Base-by-base conservation (phyloP, 2,113 vertebrate species). In the Microtus oregoni region DNA sequence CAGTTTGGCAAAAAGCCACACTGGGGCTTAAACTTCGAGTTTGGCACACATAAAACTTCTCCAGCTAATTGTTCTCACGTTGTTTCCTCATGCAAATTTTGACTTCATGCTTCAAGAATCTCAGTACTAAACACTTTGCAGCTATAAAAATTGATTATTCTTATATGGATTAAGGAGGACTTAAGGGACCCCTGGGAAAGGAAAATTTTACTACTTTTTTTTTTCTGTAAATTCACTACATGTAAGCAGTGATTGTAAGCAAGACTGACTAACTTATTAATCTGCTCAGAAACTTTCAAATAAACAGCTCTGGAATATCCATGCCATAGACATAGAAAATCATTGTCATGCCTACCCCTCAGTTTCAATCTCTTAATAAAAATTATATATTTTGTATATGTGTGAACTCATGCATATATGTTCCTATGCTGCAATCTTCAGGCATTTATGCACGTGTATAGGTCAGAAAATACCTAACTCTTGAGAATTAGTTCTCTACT, bases 51-150 rank as follows among this genome's bases (percentile, higher is more conserved):
- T 2, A 5, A 5, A 2, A 38, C 55, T 68, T 82, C 89, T 47
- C 4, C 5, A 38, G 1, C 90, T 92, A 13, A 47, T 65, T 26
- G 83, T 78, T 65, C 94, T 79, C 15, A 44, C 13, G 3, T 2
- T 4, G 14, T 28, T 19, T 5, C 17, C 79, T 81, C n/a, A 14
- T n/a, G 58, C 81, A 92, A 96, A 94, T 58, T 44, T 91, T 89
- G 17, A 81, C 77, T 95, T 73, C 19, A 28, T 14, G 19, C n/a
- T 70, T 92, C 35, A 89, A 93, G 83, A 96, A 75, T 75, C 91
- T 68, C 7, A 15, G 75, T 93, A 26, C 47, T 17, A 67, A 7
- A 50, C 75, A 78, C 68, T 95, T 81, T 13, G 73, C 44, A 63
- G 20, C 30, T n/a, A 8, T 85, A 76, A 87, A 86, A 75, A 89